Conservation (phyloP, 2,888 invertebrate species). For the Pandemis corylana region DNA sequence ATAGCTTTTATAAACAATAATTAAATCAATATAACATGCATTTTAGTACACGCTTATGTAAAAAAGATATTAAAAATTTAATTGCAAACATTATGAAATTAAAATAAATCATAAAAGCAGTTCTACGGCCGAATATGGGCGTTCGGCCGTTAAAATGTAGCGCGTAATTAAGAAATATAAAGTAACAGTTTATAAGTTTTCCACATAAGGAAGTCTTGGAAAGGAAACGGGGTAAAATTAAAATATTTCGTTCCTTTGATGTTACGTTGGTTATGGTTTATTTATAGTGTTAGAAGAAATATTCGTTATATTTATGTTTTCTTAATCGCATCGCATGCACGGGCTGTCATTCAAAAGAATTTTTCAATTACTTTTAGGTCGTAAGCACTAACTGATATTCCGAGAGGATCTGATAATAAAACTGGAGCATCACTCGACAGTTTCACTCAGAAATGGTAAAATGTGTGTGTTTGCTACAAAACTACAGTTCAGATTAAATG, state of each 20-base stretch:
- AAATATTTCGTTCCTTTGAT: constrained; percentile 31
- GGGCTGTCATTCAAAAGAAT: background rate
- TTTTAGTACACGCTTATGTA: constrained; percentile 31
- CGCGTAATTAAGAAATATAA: constrained; percentile 30
- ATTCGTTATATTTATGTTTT: background rate
- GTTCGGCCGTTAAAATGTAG: constrained; percentile 25
- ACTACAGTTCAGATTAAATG: too few species aligned
- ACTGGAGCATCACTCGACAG: too few species aligned
- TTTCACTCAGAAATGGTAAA: too few species aligned
- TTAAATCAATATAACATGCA: constrained; percentile 26
- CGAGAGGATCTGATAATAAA: too few species aligned
- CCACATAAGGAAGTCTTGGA: constrained; percentile 37
- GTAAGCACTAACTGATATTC: too few species aligned
- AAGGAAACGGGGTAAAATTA: constrained; percentile 27
- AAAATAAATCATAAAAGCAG: constrained; percentile 32
- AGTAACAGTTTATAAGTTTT: constrained; percentile 26
- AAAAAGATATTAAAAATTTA: constrained; percentile 30
- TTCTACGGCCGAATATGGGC: constrained; percentile 31
- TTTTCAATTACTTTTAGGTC: background rate
- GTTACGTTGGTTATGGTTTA: constrained; percentile 17
- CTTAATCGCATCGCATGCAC: background rate
- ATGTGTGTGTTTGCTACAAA: too few species aligned
- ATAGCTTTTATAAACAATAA: constrained; percentile 8
- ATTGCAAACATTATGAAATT: constrained; percentile 36
- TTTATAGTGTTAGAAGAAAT: constrained; percentile 13